Evolutionary conservation across 92 coral and sea anemone genomes (phyloP).

Genomic region (Nematostella vectensis): DNA sequence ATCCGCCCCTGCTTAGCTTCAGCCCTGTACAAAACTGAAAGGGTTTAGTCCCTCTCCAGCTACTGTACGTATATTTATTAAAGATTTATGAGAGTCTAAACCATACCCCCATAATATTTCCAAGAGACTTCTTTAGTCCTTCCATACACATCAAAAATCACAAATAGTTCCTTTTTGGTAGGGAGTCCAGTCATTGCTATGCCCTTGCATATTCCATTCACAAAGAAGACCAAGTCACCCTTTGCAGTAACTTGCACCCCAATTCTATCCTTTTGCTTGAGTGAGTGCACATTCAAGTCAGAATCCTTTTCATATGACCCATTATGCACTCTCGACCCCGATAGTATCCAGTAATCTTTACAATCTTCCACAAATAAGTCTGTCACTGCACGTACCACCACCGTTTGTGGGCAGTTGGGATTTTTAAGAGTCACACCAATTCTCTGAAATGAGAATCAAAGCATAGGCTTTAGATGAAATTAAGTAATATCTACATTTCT

Average conservation of each 20-base stretch:
- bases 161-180: constrained; percentile 68
- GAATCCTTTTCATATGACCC: constrained; percentile 90
- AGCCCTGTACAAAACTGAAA: no score
- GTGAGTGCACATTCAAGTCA: constrained; percentile 67
- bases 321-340: constrained; percentile 89
- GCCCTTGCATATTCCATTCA: constrained; percentile 76
- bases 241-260: constrained; percentile 76
- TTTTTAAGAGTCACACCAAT: constrained; percentile 81
- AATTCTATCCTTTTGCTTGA: constrained; percentile 66
- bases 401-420: constrained; percentile 71
- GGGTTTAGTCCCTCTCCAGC: no score
- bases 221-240: constrained; percentile 71
- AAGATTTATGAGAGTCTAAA: no score
- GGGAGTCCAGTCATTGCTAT: constrained; percentile 82
- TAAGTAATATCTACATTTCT: no score
- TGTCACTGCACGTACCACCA: constrained; percentile 82
- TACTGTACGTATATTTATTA: no score
- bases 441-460: constrained; percentile 61
- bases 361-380: constrained; percentile 82
- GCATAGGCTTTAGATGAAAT: not conserved
- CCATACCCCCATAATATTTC: constrained; percentile 85
- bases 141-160: constrained; percentile 94
- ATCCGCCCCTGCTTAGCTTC: no score
- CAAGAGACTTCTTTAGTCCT: constrained; percentile 85
- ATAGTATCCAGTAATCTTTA: constrained; percentile 83